These are phyloP conservation scores for Crocuta crocuta DNA, from an alignment of 2,113 vertebrate genomes.

Conservation along the genomic window DNA sequence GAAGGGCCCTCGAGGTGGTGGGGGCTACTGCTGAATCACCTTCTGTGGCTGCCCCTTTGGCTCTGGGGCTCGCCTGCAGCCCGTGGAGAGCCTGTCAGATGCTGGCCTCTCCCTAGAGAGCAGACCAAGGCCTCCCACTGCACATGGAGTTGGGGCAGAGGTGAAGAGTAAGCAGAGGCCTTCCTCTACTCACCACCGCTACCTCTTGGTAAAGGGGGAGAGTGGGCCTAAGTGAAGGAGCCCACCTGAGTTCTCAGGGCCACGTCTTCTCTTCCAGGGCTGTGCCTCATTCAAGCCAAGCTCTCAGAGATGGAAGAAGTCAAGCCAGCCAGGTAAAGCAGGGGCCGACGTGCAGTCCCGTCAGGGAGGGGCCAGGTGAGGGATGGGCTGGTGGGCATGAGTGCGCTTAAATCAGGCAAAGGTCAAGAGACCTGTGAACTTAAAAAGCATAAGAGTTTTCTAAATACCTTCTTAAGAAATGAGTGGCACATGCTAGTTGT, in stretches of 20 bases:
- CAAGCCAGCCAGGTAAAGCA: slow-evolving; percentile 91
- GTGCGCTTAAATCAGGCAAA: neutral
- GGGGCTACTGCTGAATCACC: neutral
- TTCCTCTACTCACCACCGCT: neutral
- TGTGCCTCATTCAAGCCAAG: slow-evolving; percentile 96
- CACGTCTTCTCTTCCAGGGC: slow-evolving; percentile 84
- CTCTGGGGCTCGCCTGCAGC: accelerated
- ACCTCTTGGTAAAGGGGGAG: neutral
- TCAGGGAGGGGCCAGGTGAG: accelerated
- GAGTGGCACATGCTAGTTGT: neutral
- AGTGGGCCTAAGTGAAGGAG: neutral
- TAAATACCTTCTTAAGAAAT: neutral
- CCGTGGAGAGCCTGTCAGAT: neutral
- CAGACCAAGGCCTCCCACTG: neutral
- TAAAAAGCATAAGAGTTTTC: neutral
- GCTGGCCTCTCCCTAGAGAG: neutral
- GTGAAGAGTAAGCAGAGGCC: neutral
- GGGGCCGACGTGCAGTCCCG: no score
- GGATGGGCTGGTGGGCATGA: accelerated
- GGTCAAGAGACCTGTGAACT: neutral
- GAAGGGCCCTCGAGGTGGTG: neutral
- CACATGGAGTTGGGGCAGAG: accelerated
- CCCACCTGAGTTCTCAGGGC: neutral
- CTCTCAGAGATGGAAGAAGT: slow-evolving; percentile 94
- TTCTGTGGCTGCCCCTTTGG: neutral